A percentile compares a stretch with the other conserved stretches of the same genome.
Conservation (phyloP, 2,797 vertebrate genomes). For the Botia almorhae region DNA sequence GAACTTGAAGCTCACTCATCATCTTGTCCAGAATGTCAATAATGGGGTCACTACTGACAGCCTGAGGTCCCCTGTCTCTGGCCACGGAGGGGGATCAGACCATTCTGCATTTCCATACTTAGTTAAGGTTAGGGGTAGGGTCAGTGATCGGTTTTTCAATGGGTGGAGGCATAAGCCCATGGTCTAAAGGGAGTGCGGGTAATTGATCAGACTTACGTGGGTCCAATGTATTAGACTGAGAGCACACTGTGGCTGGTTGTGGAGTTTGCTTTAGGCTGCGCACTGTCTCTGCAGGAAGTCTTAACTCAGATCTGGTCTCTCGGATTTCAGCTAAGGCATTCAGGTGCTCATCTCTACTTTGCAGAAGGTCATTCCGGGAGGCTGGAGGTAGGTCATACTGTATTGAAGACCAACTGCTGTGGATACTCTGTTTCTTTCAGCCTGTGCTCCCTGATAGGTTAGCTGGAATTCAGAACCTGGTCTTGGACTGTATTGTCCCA, state of each 20-base stretch:
- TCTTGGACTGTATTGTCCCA: neutral
- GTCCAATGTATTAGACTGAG: neutral
- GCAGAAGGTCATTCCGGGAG: no score
- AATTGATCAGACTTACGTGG: neutral
- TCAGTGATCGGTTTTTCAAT: no score
- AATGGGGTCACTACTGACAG: neutral
- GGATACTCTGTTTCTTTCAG: no score
- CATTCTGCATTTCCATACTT: neutral
- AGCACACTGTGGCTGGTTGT: no score
- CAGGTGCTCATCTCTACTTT: neutral
- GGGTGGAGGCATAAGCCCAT: neutral
- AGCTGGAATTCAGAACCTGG: neutral
- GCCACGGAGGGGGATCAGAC: neutral
- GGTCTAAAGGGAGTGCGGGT: neutral
- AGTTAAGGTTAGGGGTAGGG: no score
- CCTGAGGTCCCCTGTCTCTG: neutral
- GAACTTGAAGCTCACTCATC: neutral
- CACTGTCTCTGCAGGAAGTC: neutral
- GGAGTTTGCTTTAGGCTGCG: neutral
- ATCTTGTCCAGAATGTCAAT: neutral
- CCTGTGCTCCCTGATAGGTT: no score
- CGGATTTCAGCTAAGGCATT: neutral
- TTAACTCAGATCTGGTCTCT: neutral
- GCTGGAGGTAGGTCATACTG: no score
- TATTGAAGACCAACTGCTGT: no score